Evolutionary conservation across 2,113 vertebrate species (phyloP).

Genomic region (Seriola quinqueradiata): DNA sequence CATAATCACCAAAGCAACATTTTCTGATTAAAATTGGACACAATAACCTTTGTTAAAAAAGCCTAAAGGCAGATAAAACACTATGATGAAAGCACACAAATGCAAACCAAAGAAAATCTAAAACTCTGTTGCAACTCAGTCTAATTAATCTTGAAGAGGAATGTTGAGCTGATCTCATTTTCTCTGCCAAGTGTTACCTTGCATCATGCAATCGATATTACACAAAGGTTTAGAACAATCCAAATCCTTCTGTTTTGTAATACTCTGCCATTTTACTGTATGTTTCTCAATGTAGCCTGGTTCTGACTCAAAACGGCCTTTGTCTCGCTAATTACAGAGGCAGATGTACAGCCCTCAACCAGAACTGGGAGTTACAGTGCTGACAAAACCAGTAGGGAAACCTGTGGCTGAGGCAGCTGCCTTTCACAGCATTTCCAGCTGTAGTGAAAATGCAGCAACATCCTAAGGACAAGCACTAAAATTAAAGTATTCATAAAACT

Average conservation of each 20-base stretch:
- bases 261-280: constrained; percentile 48
- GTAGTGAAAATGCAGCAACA: constrained; percentile 62
- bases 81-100: neutral
- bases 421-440: constrained; percentile 75
- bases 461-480: constrained; percentile 58
- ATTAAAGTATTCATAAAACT: constrained; percentile 72
- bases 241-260: constrained; percentile 56
- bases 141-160: constrained; percentile 43
- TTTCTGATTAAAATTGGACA: neutral
- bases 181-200: constrained; percentile 44
- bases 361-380: constrained; percentile 67
- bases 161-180: constrained; percentile 33
- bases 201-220: constrained; percentile 47
- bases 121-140: constrained; percentile 14
- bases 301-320: constrained; percentile 74
- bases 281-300: constrained; percentile 42
- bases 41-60: neutral
- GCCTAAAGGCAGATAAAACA: neutral
- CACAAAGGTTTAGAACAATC: constrained; percentile 47
- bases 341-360: constrained; percentile 74
- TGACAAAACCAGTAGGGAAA: constrained; percentile 73
- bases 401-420: constrained; percentile 71
- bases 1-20: neutral
- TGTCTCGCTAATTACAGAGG: constrained; percentile 79
- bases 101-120: neutral